Evolutionary conservation across 2,113 vertebrate genomes (phyloP).

Genomic region (Camelus dromedarius): DNA sequence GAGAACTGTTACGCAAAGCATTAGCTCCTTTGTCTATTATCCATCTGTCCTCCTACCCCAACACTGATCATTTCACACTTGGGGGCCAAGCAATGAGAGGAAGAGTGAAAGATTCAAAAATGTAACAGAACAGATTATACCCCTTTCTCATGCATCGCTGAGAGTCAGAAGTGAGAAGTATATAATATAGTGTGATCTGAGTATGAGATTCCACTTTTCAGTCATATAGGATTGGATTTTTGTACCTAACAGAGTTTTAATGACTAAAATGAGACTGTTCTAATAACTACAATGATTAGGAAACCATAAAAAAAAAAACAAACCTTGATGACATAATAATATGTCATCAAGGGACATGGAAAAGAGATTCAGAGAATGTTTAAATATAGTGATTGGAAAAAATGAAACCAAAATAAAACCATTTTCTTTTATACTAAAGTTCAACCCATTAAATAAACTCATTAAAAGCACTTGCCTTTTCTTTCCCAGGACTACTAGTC

Average conservation of each 20-base stretch:
- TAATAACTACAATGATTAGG: not conserved
- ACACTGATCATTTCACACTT: not conserved
- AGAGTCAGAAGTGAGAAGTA: not conserved
- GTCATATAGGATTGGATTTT: not conserved
- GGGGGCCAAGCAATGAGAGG: not conserved
- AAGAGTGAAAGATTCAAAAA: not conserved
- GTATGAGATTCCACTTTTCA: not conserved
- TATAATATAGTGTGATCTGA: not conserved
- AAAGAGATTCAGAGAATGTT: not conserved
- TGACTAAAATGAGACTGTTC: conserved; percentile 1
- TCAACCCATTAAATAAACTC: not conserved
- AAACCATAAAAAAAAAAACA: not conserved
- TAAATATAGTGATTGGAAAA: not conserved
- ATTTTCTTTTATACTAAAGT: conserved; percentile 3
- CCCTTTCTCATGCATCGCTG: not conserved
- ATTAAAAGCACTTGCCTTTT: not conserved
- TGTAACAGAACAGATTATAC: not conserved
- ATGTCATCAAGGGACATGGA: not conserved
- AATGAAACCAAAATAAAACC: not conserved
- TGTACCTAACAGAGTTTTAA: not conserved
- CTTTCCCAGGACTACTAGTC: not conserved
- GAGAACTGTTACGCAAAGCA: not conserved
- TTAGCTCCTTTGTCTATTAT: not conserved
- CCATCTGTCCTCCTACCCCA: not conserved
- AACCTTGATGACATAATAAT: not conserved